Base-by-base conservation (phyloP, 2,797 vertebrate genomes). In the Liasis olivaceus region DNA sequence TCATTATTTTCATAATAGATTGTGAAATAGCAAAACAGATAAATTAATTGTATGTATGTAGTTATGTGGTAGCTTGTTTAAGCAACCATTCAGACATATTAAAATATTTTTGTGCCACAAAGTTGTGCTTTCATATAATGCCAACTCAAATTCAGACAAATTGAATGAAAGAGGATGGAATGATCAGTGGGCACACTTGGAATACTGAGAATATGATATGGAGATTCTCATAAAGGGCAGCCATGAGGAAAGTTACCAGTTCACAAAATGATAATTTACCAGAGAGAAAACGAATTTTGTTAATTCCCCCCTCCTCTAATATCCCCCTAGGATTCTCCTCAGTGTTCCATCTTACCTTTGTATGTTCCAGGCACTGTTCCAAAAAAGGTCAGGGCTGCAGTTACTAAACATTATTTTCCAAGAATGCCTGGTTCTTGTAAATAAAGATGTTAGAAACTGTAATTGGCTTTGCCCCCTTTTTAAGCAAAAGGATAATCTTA, bases 81-180 rank as follows among this genome's bases (percentile, higher is more conserved):
- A 15, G 12, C 13, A 0, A 47, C 26, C 0, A 0, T 13, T 26
- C 15, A 51, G 64, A 8, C 85, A 7, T 88, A 5, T 42, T 24
- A 72, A 88, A 58, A 11, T 0, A n/a, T 0, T 8, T 14, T 84
- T 47, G 5, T 47, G 36, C 0, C 28, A 0, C 28, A 1, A 42
- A 20, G 54, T 66, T 84, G 58, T 0, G 6, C 31, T 88, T 42
- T 13, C 36, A 3, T 6, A 31, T n/a, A 60, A 0, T 0, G 31
- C 0, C 1, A 72, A 4, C 42, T 59, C 0, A 36, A 51, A 85
- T 51, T 88, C 28, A 47, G 0, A 3, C 15, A 22, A 3, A 85
- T 17, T 26, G 1, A 26, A 14, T 64, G 17, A 81, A 77, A 77
- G 36, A 81, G 72, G 72, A 24, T 47, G 8, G 36, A 47, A 47